A percentile compares a stretch with the other conserved stretches of the same genome.
Conservation (phyloP, 2,113 vertebrate genomes). For the Himantopus leucocephalus region DNA sequence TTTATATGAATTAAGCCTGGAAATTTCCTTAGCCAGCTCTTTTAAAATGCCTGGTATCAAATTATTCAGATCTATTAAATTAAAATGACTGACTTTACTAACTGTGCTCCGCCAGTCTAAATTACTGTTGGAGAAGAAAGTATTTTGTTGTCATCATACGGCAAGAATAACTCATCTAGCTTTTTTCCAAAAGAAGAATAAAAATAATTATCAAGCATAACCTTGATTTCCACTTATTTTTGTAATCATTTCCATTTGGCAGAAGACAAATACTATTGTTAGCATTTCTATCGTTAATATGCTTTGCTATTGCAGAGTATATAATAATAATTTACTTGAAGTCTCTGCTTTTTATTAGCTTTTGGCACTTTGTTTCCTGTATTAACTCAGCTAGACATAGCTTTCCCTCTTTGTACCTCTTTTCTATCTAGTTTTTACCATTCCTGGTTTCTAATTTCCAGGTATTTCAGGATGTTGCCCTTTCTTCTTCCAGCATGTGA, state of each 20-base stretch:
- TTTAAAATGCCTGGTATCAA: background rate
- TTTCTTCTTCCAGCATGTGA: background rate
- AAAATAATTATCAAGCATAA: background rate
- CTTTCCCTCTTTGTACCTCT: background rate
- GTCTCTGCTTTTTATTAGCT: background rate
- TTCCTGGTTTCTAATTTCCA: background rate
- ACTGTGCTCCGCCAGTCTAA: background rate
- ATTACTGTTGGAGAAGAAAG: background rate
- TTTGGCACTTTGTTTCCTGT: background rate
- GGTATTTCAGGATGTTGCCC: background rate
- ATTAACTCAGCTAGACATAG: background rate
- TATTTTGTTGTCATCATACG: background rate
- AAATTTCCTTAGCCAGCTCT: background rate
- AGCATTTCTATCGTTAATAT: background rate
- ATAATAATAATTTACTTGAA: background rate
- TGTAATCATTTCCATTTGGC: background rate
- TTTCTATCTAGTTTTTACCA: background rate
- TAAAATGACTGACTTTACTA: conserved; percentile 17
- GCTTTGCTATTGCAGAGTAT: background rate
- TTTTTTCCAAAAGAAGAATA: background rate
- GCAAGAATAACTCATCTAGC: background rate
- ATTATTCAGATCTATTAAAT: conserved; percentile 24
- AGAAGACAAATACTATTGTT: conserved; percentile 1
- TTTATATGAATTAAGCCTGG: background rate
- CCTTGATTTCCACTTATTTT: background rate